Evolutionary conservation across 2,888 invertebrate species (phyloP), one percentile per base, ranked within the genome.

Genomic region (Watsonalla binaria): DNA sequence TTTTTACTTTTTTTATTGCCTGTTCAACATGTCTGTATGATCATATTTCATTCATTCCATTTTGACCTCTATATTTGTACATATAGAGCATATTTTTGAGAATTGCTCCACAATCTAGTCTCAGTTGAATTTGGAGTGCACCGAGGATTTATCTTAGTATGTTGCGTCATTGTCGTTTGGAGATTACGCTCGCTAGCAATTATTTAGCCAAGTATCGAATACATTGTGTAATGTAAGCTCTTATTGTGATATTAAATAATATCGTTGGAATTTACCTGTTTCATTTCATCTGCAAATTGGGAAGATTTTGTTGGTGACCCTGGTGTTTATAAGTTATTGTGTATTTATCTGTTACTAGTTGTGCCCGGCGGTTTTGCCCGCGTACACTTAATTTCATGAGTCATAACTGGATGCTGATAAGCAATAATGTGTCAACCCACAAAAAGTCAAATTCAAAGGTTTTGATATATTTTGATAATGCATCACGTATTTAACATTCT

Each of bases 171-270:
- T 34, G 8, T 47, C 34, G 42, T 45, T 0, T 42, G n/a, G 11
- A 50, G 46, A 51, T 24, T 50, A 51, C 58, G 60, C 57, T 61
- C 56, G 63, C 61, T 66, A 37, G 58, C 52, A 63, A 54, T 68
- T 60, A 59, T 55, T 45, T 54, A 58, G 60, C 66, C 68, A 70
- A 61, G 63, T 69, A 68, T 62, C 59, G 70, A 65, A 67, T 71
- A 75, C 71, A 70, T 72, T 77, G 68, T 72, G 64, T 71, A 75
- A 72, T 74, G 69, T 77, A 76, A 73, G 60, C 69, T 61, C 74
- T 70, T 75, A 74, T 78, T 82, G 84, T 82, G 84, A 84, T 84
- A 83, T 82, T 82, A 82, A 82, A 83, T 72, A 76, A 81, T 82
- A 77, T 81, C 77, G 70, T 67, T 66, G 65, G 63, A 62, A 47